These are phyloP conservation scores for Agelaius tricolor DNA, from an alignment of 2,113 vertebrate species.

Conservation along the genomic window DNA sequence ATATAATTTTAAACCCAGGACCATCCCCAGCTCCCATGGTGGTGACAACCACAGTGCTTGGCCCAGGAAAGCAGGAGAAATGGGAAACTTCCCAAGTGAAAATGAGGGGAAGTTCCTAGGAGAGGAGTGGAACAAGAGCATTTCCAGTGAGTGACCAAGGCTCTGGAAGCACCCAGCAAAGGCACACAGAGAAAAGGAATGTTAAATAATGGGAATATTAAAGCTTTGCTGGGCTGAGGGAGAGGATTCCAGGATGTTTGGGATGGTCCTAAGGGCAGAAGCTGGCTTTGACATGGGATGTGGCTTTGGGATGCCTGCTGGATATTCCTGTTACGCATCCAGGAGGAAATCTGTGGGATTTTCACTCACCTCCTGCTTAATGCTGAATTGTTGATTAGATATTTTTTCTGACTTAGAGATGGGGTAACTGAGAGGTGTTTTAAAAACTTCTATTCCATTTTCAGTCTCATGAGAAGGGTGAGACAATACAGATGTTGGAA, in stretches of 20 bases:
- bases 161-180: constrained; percentile 3
- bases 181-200: background rate
- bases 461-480: background rate
- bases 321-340: background rate
- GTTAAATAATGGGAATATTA: background rate
- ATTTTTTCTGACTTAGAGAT: background rate
- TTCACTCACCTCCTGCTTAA: background rate
- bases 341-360: background rate
- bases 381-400: too few species aligned
- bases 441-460: background rate
- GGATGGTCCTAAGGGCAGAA: background rate
- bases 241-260: background rate
- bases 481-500: background rate
- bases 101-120: constrained; percentile 30
- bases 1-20: constrained; percentile 45
- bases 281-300: background rate
- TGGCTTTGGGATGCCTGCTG: background rate
- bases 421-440: background rate
- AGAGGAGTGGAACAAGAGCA: constrained; percentile 23
- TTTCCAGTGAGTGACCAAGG: background rate
- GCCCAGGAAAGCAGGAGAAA: constrained; percentile 51
- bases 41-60: constrained; percentile 12
- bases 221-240: background rate
- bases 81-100: constrained; percentile 21
- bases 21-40: constrained; percentile 30